These are phyloP conservation scores for Oconnorella tubifera DNA, from an alignment of 2,888 invertebrate genomes.

Conservation along the genomic window DNA sequence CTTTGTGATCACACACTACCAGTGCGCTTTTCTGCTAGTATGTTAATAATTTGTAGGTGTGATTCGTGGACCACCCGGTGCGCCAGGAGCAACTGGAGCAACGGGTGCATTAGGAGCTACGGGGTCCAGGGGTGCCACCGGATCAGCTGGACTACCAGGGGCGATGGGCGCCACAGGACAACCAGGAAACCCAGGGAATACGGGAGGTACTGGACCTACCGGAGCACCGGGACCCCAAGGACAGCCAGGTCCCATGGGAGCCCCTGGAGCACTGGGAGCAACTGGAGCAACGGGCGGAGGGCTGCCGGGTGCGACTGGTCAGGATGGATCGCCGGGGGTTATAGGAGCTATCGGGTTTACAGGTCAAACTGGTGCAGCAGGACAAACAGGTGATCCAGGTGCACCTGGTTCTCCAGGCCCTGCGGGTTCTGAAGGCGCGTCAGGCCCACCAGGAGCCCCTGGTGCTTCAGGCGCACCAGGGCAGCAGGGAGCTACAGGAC, in stretches of 20 bases:
- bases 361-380: background rate
- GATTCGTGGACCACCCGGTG: background rate
- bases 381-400: background rate
- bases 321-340: too few species aligned
- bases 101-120: background rate
- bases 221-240: background rate
- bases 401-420: background rate
- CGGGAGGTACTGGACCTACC: background rate
- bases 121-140: background rate
- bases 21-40: too few species aligned
- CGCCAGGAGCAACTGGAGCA: background rate
- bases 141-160: background rate
- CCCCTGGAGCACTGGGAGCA: background rate
- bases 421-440: background rate
- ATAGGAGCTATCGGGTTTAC: background rate
- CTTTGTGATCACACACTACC: too few species aligned
- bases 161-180: background rate
- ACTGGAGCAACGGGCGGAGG: background rate
- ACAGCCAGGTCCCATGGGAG: background rate
- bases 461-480: background rate
- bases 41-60: too few species aligned
- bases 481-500: too few species aligned
- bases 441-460: background rate
- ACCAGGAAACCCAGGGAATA: background rate
- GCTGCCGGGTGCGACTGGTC: too few species aligned